Evolutionary conservation across 2,113 vertebrate species (phyloP).

Genomic region (Tetraodon nigroviridis): DNA sequence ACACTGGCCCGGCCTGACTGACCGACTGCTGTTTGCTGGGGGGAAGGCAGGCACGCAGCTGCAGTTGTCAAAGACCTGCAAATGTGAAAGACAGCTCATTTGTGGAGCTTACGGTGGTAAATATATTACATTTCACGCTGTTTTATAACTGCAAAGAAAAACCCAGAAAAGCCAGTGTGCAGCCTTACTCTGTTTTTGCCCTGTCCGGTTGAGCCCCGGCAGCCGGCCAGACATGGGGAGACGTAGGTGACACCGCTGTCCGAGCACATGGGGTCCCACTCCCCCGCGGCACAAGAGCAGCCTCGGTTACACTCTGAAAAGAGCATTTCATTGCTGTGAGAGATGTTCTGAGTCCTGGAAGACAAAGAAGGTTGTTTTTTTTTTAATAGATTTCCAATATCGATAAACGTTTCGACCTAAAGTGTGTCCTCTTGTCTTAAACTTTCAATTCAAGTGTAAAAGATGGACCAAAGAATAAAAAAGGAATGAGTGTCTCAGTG

Average conservation of each 20-base stretch:
- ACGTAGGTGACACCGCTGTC: slow-evolving; percentile 82
- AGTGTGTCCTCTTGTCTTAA: too few relatives aligned
- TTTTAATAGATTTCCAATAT: background rate
- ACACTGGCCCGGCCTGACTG: slow-evolving; percentile 81
- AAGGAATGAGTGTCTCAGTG: too few relatives aligned
- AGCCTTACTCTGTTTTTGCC: slow-evolving; percentile 75
- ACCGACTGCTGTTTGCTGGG: slow-evolving; percentile 68
- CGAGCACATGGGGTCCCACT: slow-evolving; percentile 91
- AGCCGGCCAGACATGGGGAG: slow-evolving; percentile 86
- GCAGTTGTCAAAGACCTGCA: slow-evolving; percentile 87
- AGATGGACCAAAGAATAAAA: too few relatives aligned
- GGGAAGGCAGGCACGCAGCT: slow-evolving; percentile 74
- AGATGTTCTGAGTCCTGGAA: slow-evolving; percentile 62
- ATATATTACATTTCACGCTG: too few relatives aligned
- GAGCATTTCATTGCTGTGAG: slow-evolving; percentile 45
- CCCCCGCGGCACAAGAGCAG: slow-evolving; percentile 78
- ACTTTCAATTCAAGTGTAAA: too few relatives aligned
- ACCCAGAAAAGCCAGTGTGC: background rate
- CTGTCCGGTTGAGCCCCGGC: slow-evolving; percentile 64
- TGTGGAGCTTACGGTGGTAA: too few relatives aligned
- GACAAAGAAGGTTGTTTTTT: background rate
- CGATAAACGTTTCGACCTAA: too few relatives aligned
- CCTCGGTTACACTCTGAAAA: slow-evolving; percentile 79
- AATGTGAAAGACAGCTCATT: background rate
- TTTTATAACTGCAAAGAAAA: background rate